phyloP scores from a whole-genome alignment of 1,140 invertebrate genomes.

The Papilio glaucus region DNA sequence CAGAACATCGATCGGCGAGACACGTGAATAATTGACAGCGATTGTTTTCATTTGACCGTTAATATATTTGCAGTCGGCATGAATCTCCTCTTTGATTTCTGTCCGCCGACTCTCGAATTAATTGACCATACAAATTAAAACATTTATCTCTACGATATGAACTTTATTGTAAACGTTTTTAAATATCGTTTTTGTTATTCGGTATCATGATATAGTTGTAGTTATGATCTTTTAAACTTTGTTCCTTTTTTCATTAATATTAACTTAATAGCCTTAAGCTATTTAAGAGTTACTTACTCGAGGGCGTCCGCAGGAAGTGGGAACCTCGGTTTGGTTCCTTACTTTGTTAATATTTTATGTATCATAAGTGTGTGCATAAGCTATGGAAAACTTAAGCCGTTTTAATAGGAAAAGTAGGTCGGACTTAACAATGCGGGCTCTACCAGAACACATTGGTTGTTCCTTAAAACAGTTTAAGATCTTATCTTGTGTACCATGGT shows the following conservation, averaged over 20 bases:
- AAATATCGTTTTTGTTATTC: not conserved
- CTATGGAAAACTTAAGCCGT: not conserved
- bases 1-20: not conserved
- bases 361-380: not conserved
- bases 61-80: not conserved
- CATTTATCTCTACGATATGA: not conserved
- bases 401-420: not conserved
- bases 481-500: no score
- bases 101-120: not conserved
- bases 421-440: no score
- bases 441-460: no score
- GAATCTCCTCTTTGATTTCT: constrained; percentile 7
- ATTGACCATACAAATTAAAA: constrained; percentile 3
- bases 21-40: constrained; percentile 8
- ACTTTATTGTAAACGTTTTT: constrained; percentile 6
- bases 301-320: not conserved
- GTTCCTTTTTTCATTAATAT: not conserved
- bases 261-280: not conserved
- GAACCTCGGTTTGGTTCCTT: not conserved
- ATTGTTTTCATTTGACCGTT: not conserved
- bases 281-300: not conserved
- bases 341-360: no score
- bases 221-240: not conserved
- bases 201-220: not conserved
- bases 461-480: no score